Evolutionary conservation across 2,113 vertebrate genomes (phyloP).

Genomic region (Xerus inauris): DNA sequence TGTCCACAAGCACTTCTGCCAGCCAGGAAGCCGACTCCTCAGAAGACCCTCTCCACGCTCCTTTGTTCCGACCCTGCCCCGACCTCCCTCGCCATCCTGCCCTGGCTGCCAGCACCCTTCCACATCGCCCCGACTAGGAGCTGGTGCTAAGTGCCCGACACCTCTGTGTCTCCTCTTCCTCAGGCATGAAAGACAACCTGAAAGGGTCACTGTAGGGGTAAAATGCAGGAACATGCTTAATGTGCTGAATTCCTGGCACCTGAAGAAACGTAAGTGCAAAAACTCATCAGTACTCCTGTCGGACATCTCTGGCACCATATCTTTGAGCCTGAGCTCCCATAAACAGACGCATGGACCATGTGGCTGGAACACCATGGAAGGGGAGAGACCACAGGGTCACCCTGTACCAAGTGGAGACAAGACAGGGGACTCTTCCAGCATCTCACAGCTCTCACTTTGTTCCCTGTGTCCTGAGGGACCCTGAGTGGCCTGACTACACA

Average conservation of each 20-base stretch:
- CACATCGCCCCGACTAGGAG: background rate
- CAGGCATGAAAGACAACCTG: background rate
- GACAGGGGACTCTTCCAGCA: no score
- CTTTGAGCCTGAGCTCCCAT: background rate
- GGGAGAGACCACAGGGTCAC: background rate
- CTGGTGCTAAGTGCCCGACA: rapidly evolving
- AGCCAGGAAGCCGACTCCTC: no score
- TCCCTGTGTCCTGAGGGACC: background rate
- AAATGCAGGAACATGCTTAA: rapidly evolving
- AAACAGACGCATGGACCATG: background rate
- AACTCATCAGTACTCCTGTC: rapidly evolving
- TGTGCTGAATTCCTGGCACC: background rate
- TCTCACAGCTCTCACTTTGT: background rate
- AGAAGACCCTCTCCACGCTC: no score
- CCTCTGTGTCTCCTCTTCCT: background rate
- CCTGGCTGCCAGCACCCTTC: no score
- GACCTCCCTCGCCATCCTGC: no score
- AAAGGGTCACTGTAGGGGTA: no score
- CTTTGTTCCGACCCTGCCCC: no score
- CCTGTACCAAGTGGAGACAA: rapidly evolving
- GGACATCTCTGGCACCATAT: rapidly evolving
- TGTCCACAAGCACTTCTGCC: no score
- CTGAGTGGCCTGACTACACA: background rate
- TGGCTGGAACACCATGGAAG: background rate
- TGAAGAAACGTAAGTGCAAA: background rate